These are phyloP conservation scores for Tanaodytes sp. DNA, from an alignment of 2,888 invertebrate species.

Conservation along the genomic window DNA sequence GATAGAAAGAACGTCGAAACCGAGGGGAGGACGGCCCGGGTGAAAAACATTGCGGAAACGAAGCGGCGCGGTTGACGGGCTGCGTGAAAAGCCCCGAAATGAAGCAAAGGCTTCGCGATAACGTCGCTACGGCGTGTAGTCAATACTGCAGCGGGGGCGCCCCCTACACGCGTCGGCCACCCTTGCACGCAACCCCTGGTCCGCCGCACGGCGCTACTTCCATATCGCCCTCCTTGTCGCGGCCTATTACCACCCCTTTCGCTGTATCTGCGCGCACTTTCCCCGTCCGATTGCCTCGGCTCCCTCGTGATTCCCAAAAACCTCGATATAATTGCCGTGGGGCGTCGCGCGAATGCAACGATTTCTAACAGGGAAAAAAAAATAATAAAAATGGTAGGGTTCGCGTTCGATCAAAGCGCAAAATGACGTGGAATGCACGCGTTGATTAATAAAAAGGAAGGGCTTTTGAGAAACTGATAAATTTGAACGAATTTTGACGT, in stretches of 20 bases:
- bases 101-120: slow-evolving; percentile 55
- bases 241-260: slow-evolving; percentile 2
- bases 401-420: slow-evolving; percentile 9
- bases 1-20: slow-evolving; percentile 5
- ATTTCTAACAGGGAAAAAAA: slow-evolving; percentile 52
- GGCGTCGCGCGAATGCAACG: slow-evolving; percentile 59
- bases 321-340: slow-evolving; percentile 59
- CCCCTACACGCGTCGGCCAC: slow-evolving; percentile 44
- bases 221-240: not conserved
- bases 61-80: slow-evolving; percentile 41
- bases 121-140: slow-evolving; percentile 62
- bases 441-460: too few species aligned
- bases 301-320: slow-evolving; percentile 45
- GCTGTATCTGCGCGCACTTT: slow-evolving; percentile 5
- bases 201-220: slow-evolving; percentile 30
- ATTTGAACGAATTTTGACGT: too few species aligned
- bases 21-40: not conserved
- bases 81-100: slow-evolving; percentile 49
- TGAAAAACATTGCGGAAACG: slow-evolving; percentile 40
- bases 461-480: too few species aligned
- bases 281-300: slow-evolving; percentile 21
- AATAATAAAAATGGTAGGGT: too few species aligned
- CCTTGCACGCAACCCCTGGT: slow-evolving; percentile 45
- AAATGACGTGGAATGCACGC: slow-evolving; percentile 4
- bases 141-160: slow-evolving; percentile 65